phyloP scores from a whole-genome alignment of 2,888 invertebrate species.

The Cantharis rustica region DNA sequence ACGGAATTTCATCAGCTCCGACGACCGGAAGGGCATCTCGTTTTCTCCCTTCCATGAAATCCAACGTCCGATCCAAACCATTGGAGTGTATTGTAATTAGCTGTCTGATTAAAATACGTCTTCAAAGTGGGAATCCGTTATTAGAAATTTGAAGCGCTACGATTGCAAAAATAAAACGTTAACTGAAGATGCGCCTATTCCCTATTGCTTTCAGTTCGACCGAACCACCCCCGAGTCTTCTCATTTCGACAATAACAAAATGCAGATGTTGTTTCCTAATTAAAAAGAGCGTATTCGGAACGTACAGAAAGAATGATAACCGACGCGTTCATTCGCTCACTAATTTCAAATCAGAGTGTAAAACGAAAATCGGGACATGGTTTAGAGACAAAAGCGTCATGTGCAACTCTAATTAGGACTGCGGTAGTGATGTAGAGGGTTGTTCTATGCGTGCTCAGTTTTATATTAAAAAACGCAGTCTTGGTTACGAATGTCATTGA shows the following conservation, averaged over 20 bases:
- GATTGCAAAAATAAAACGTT: slow-evolving; percentile 23
- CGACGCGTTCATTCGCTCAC: slow-evolving; percentile 39
- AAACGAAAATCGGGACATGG: slow-evolving; percentile 35
- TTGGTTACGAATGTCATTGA: slow-evolving; percentile 22
- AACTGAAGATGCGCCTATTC: slow-evolving; percentile 7
- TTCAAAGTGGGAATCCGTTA: slow-evolving; percentile 56
- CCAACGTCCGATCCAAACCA: slow-evolving; percentile 37
- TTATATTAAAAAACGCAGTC: slow-evolving; percentile 28
- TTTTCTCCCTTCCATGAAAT: slow-evolving; percentile 56
- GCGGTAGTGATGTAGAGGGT: slow-evolving; percentile 25
- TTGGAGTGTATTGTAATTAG: slow-evolving; percentile 54
- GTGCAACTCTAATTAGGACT: slow-evolving; percentile 33
- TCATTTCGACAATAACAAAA: slow-evolving; percentile 43
- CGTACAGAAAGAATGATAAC: slow-evolving; percentile 29
- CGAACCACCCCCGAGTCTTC: slow-evolving; percentile 22
- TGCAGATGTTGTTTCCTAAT: slow-evolving; percentile 54
- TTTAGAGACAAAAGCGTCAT: slow-evolving; percentile 32
- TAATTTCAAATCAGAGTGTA: slow-evolving; percentile 39
- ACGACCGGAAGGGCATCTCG: slow-evolving; percentile 66
- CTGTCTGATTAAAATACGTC: slow-evolving; percentile 55
- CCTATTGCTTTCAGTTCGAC: slow-evolving; percentile 8
- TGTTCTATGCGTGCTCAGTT: slow-evolving; percentile 29
- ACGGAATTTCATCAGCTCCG: slow-evolving; percentile 62
- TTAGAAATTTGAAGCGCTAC: slow-evolving; percentile 42
- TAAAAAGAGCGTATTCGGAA: slow-evolving; percentile 47